Evolutionary conservation across 2,888 invertebrate species (phyloP).

Genomic region (Drosophila stalkeri): DNA sequence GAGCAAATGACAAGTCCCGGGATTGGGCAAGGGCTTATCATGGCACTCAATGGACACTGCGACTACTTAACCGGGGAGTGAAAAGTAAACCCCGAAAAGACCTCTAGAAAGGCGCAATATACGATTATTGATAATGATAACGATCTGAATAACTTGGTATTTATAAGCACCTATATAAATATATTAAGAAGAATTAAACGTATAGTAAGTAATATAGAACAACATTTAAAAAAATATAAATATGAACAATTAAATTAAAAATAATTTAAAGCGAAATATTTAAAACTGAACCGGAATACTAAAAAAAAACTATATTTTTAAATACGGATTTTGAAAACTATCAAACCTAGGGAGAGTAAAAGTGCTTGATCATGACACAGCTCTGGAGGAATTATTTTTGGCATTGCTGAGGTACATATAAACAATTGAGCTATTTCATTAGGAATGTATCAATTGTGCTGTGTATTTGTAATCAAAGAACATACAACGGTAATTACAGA

Average conservation of each 20-base stretch:
- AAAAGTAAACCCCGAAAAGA: slow-evolving; percentile 15
- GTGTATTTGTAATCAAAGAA: slow-evolving; percentile 55
- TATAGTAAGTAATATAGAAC: not conserved
- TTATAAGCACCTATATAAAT: not conserved
- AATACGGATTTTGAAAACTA: not conserved
- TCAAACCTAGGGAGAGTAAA: not conserved
- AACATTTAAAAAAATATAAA: not conserved
- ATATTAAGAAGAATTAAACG: slow-evolving; percentile 1
- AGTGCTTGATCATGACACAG: slow-evolving; percentile 31
- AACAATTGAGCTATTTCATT: slow-evolving; percentile 30
- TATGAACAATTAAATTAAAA: not conserved
- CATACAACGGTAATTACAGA: slow-evolving; percentile 61
- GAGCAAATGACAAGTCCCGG: slow-evolving; percentile 36
- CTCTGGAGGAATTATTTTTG: not conserved
- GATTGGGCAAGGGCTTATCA: slow-evolving; percentile 61
- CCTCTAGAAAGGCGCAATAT: slow-evolving; percentile 4
- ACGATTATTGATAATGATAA: slow-evolving; percentile 43
- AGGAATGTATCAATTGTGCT: slow-evolving; percentile 13
- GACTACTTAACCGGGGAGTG: slow-evolving; percentile 18
- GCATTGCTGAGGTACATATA: not conserved
- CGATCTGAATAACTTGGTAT: slow-evolving; percentile 35
- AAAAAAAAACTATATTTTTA: not conserved
- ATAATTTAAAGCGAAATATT: not conserved
- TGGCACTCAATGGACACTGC: slow-evolving; percentile 43
- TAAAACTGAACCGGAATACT: not conserved